phyloP scores from a whole-genome alignment of 2,797 vertebrate species.

The Cephalopachus bancanus region DNA sequence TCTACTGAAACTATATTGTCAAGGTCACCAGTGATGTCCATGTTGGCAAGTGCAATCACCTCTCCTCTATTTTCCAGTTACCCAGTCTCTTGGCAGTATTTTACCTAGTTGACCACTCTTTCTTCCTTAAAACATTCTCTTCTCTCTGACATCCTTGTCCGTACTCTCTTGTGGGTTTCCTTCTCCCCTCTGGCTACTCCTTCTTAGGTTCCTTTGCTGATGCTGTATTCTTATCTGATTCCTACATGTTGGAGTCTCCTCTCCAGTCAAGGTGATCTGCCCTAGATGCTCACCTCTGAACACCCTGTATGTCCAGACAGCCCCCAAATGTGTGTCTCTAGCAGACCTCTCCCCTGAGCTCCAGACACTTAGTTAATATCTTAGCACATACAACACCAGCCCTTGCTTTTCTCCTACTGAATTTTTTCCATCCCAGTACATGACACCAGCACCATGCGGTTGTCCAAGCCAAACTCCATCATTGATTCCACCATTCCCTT shows the following conservation, averaged over 20 bases:
- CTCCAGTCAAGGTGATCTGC: not conserved
- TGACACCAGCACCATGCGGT: not conserved
- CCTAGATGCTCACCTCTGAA: not conserved
- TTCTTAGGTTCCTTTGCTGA: not conserved
- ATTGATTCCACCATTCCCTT: not conserved
- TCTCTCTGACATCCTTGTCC: not conserved
- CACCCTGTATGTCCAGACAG: rapidly evolving
- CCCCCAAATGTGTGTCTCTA: rapidly evolving
- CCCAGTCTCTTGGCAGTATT: not conserved
- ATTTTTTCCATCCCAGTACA: not conserved
- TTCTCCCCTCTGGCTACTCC: not conserved
- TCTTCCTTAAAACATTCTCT: not conserved
- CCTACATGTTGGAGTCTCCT: not conserved
- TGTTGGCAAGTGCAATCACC: not conserved
- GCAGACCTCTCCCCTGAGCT: not conserved
- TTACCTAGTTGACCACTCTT: not conserved
- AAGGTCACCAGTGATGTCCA: not conserved
- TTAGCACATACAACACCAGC: not conserved
- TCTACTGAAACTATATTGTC: not conserved
- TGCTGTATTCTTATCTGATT: not conserved
- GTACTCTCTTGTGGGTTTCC: not conserved
- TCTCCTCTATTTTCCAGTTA: not conserved
- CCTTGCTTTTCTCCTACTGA: not conserved
- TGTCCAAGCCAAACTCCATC: not conserved
- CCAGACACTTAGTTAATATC: not conserved